Conservation (phyloP, 2,797 vertebrate species). For the Vireo griseus region DNA sequence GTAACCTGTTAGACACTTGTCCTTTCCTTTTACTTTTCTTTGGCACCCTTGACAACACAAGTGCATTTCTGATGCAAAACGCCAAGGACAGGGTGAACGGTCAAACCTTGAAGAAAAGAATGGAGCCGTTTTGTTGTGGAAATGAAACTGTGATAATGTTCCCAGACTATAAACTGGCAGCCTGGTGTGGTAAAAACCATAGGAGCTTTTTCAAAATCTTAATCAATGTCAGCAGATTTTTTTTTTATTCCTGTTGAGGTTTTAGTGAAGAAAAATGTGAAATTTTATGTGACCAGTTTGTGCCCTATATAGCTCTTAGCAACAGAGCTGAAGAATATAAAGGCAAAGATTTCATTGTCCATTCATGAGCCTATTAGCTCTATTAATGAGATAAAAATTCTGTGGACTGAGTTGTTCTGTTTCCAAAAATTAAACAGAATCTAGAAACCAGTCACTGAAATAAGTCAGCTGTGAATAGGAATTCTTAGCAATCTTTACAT, state of each 20-base stretch:
- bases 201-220: constrained; percentile 55
- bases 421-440: background rate
- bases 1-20: constrained; percentile 24
- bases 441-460: background rate
- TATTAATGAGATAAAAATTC: background rate
- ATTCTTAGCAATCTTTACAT: background rate
- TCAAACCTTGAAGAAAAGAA: constrained; percentile 49
- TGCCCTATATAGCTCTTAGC: constrained; percentile 14
- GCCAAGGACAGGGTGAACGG: constrained; percentile 30
- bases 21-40: constrained; percentile 33
- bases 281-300: constrained; percentile 28
- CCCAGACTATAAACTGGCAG: constrained; percentile 54
- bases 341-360: constrained; percentile 4
- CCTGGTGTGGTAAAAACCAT: constrained; percentile 1
- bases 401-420: background rate
- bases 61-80: constrained; percentile 57
- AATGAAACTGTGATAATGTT: constrained; percentile 58
- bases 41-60: constrained; percentile 25
- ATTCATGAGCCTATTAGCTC: background rate
- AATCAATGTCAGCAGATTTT: constrained; percentile 41
- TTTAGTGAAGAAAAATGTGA: constrained; percentile 15
- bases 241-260: background rate
- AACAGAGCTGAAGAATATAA: background rate
- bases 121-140: constrained; percentile 48
- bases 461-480: background rate